These are phyloP conservation scores for Coecobrya sp. DNA, from an alignment of 2,888 invertebrate genomes.

Conservation along the genomic window DNA sequence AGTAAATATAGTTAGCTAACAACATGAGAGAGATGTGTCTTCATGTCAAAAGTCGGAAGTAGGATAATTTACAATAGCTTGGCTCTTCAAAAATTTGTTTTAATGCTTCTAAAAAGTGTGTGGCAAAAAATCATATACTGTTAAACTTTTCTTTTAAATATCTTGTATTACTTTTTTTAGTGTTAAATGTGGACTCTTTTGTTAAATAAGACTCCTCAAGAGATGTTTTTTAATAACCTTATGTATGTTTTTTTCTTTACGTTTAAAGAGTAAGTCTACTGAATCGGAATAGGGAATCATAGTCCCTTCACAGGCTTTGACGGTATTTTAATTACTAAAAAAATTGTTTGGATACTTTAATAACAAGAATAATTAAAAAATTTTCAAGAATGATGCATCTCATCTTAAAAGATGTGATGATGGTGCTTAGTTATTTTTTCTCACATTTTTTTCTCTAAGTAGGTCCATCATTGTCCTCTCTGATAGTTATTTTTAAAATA, in stretches of 20 bases:
- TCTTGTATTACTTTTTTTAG: background rate
- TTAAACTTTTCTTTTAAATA: slow-evolving; percentile 19
- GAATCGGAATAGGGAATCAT: slow-evolving; percentile 81
- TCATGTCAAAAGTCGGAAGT: slow-evolving; percentile 77
- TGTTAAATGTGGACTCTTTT: slow-evolving; percentile 54
- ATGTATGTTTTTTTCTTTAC: slow-evolving; percentile 43
- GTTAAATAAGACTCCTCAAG: slow-evolving; percentile 72
- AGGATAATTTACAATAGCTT: slow-evolving; percentile 82
- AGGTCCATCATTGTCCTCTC: slow-evolving; percentile 33
- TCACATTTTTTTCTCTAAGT: slow-evolving; percentile 43
- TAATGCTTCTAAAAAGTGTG: slow-evolving; percentile 41
- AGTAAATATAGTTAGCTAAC: slow-evolving; percentile 29
- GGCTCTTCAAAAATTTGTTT: slow-evolving; percentile 51
- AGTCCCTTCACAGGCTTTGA: slow-evolving; percentile 79
- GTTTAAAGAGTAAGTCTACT: slow-evolving; percentile 77
- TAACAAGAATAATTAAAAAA: slow-evolving; percentile 33
- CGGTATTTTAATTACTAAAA: slow-evolving; percentile 76
- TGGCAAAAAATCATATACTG: slow-evolving; percentile 71
- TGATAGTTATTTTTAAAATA: slow-evolving; percentile 4
- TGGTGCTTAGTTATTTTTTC: slow-evolving; percentile 17
- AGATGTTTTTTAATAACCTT: slow-evolving; percentile 75
- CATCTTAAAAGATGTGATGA: background rate
- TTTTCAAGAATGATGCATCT: slow-evolving; percentile 28
- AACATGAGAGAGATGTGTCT: slow-evolving; percentile 65
- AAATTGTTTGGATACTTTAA: slow-evolving; percentile 7